phyloP scores from a whole-genome alignment of 2,113 vertebrate genomes.

The Pelusios castaneus region DNA sequence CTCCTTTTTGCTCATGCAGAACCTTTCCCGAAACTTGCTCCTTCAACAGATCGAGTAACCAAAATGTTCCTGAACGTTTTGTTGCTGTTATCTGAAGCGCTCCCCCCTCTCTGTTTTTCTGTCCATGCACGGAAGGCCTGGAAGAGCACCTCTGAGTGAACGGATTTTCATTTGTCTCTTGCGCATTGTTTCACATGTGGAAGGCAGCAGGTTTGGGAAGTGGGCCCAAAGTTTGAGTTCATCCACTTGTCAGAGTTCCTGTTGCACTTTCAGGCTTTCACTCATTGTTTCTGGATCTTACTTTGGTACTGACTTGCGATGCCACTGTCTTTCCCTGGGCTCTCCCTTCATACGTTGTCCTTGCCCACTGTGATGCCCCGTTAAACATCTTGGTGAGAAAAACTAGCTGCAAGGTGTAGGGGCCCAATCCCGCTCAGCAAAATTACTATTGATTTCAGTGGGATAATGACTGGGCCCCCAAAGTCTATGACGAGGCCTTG shows the following conservation, averaged over 20 bases:
- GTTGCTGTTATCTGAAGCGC: not conserved
- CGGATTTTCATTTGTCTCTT: not conserved
- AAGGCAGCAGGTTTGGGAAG: not conserved
- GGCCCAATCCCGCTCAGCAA: fast-evolving
- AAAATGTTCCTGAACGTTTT: not conserved
- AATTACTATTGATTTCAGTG: fast-evolving
- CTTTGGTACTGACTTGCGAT: not conserved
- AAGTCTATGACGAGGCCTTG: not conserved
- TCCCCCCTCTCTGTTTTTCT: not conserved
- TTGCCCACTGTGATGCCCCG: not conserved
- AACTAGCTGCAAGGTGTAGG: not conserved
- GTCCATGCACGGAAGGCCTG: not conserved
- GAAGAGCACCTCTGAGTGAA: not conserved
- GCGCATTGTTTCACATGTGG: not conserved
- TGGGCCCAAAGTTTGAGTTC: not conserved
- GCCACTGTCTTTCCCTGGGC: not conserved
- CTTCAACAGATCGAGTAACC: not conserved
- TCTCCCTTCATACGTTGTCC: not conserved
- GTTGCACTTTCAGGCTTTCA: not conserved
- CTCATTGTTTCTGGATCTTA: not conserved
- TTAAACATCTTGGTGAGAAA: not conserved
- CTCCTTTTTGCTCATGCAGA: not conserved
- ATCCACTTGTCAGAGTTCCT: not conserved
- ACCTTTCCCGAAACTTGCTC: not conserved
- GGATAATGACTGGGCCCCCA: not conserved